A percentile compares a stretch with the other conserved stretches of the same genome.
Conservation (phyloP, 2,888 invertebrate species). For the Pardosa pseudoannulata region DNA sequence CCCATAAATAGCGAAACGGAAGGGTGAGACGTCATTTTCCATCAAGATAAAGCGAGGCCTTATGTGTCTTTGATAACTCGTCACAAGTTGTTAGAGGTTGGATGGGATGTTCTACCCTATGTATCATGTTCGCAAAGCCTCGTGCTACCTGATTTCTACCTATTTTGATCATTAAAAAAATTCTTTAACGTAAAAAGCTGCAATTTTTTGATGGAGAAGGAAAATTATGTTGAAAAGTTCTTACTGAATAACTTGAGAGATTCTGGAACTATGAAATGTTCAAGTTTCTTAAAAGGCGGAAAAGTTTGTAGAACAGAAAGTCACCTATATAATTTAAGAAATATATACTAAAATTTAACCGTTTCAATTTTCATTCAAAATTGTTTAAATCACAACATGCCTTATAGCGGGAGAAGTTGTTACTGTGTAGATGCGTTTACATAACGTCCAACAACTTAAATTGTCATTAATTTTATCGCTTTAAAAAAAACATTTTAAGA, state of each 20-base stretch:
- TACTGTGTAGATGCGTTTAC: too few species aligned
- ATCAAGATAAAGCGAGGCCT: neutral
- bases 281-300: neutral
- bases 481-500: too few species aligned
- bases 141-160: neutral
- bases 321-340: neutral
- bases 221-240: neutral
- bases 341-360: too few species aligned
- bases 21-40: neutral
- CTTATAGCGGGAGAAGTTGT: too few species aligned
- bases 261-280: slow-evolving; percentile 2
- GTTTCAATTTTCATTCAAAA: too few species aligned
- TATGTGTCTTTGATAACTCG: neutral
- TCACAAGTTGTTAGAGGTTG: neutral
- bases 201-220: neutral
- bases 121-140: neutral
- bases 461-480: too few species aligned
- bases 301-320: slow-evolving; percentile 5
- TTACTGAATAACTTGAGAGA: neutral
- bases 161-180: slow-evolving; percentile 13
- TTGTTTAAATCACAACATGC: too few species aligned
- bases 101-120: neutral
- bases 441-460: too few species aligned
- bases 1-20: too few species aligned
- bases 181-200: neutral